Evolutionary conservation across 2,797 vertebrate genomes (phyloP), one percentile per base, ranked within the genome.

Genomic region (Eospalax fontanierii): DNA sequence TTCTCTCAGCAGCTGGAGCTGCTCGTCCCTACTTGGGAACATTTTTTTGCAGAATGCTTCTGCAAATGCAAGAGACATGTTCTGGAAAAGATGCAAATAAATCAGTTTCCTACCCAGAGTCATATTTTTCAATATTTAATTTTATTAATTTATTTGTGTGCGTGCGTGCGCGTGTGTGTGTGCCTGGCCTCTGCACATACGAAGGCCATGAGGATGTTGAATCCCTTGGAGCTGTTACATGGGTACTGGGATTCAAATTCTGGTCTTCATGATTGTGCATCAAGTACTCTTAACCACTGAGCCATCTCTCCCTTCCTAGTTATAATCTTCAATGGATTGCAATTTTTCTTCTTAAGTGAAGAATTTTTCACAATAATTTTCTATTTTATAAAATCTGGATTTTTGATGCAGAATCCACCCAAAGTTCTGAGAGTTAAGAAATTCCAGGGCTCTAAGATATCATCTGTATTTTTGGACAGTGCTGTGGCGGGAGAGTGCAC

Each of bases 1-100:
- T 68, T 15, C 97, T 21, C 10, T 30, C 9, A 95, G 93, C 83
- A 95, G 96, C 91, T 94, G 71, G 65, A 95, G 93, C 85, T 90
- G 74, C 89, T 26, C 81, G 50, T 38, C 85, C 19, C 73, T 76
- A 26, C n/a, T n/a, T n/a, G 46, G 65, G 65, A 66, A 19, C 54
- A 8, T 79, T 74, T 79, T 74, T 82, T 15, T 68, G 40, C 33
- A 73, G 46, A 74, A 33, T 24, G 24, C 85, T 92, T 84, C 96
- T 57, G 18, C 15, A 83, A 83, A 88, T 46, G 50, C 24, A 91
- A 86, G 59, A 89, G n/a, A 21, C 22, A 3, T 33, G 33, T 70
- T 87, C 50, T 84, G 76, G 63, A 70, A 89, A 93, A 71, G 35
- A 38, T 30, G 3, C 14, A 14, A 54, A 15, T 30, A 65, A 71